phyloP scores from a whole-genome alignment of 2,113 vertebrate species.

The Poeciliopsis retropinna region DNA sequence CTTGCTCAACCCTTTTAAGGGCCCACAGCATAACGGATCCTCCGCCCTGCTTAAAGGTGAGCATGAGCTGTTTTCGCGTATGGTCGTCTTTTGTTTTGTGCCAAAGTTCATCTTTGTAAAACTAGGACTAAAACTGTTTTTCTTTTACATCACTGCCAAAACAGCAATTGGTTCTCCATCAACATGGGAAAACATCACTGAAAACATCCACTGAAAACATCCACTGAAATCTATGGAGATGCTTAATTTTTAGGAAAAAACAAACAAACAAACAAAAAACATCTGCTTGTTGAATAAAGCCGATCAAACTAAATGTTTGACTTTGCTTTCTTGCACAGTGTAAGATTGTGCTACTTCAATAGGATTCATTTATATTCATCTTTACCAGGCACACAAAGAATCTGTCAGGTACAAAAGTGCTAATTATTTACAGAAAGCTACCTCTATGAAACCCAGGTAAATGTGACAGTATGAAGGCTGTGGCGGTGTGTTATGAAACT shows the following conservation, averaged over 20 bases:
- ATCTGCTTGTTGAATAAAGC: too few species aligned
- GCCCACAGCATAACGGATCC: neutral
- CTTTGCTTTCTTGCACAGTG: neutral
- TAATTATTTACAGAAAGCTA: neutral
- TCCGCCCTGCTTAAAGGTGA: neutral
- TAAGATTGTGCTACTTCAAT: neutral
- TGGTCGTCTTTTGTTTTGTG: neutral
- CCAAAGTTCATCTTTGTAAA: neutral
- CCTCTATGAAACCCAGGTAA: neutral
- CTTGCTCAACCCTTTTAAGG: neutral
- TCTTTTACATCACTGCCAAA: neutral
- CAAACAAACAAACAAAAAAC: too few species aligned
- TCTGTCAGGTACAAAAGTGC: neutral
- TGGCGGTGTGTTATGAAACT: neutral
- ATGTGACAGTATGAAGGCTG: neutral
- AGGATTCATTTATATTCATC: neutral
- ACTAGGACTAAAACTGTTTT: too few species aligned
- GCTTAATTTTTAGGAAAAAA: too few species aligned
- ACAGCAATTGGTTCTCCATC: neutral
- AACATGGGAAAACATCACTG: too few species aligned
- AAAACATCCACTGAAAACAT: too few species aligned
- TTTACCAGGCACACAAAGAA: too few species aligned
- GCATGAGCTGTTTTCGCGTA: neutral
- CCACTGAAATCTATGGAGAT: neutral
- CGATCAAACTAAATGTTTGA: too few species aligned